These are phyloP conservation scores for Synanthedon tipuliformis DNA, from an alignment of 2,888 invertebrate genomes.

Conservation along the genomic window DNA sequence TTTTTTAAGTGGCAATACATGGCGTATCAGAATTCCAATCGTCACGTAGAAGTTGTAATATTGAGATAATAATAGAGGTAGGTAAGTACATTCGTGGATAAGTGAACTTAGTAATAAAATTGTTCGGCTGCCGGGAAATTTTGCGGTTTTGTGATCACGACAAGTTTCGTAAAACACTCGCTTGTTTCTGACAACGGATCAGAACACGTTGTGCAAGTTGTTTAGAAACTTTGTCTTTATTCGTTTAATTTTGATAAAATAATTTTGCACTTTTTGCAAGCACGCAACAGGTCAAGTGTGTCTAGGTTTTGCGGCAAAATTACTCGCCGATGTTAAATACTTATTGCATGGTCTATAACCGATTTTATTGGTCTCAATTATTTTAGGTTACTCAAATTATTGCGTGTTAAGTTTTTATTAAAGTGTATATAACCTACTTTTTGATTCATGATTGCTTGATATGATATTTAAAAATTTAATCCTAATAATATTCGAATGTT, in stretches of 20 bases:
- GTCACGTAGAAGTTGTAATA: slow-evolving; percentile 27
- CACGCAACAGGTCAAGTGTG: slow-evolving; percentile 21
- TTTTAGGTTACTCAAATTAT: too few relatives aligned
- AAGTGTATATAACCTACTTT: too few relatives aligned
- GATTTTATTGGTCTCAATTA: too few relatives aligned
- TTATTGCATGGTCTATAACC: too few relatives aligned
- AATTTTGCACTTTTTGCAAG: slow-evolving; percentile 19
- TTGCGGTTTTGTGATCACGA: slow-evolving; percentile 56
- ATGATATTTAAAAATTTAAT: too few relatives aligned
- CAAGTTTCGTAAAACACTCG: slow-evolving; percentile 49
- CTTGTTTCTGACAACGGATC: slow-evolving; percentile 37
- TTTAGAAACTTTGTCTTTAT: slow-evolving; percentile 27
- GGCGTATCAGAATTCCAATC: slow-evolving; percentile 13
- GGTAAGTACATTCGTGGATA: slow-evolving; percentile 21
- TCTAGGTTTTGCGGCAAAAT: not conserved
- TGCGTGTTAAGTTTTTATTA: too few relatives aligned
- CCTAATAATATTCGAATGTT: too few relatives aligned
- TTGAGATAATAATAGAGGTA: slow-evolving; percentile 21
- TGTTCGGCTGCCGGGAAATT: slow-evolving; percentile 38
- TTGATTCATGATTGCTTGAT: too few relatives aligned
- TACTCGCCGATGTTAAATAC: too few relatives aligned
- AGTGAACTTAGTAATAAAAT: slow-evolving; percentile 35
- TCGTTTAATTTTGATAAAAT: slow-evolving; percentile 14
- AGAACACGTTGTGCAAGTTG: slow-evolving; percentile 38
- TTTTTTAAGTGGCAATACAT: slow-evolving; percentile 13